Evolutionary conservation across 1,140 invertebrate species (phyloP).

Genomic region (Camponotus vicinus): DNA sequence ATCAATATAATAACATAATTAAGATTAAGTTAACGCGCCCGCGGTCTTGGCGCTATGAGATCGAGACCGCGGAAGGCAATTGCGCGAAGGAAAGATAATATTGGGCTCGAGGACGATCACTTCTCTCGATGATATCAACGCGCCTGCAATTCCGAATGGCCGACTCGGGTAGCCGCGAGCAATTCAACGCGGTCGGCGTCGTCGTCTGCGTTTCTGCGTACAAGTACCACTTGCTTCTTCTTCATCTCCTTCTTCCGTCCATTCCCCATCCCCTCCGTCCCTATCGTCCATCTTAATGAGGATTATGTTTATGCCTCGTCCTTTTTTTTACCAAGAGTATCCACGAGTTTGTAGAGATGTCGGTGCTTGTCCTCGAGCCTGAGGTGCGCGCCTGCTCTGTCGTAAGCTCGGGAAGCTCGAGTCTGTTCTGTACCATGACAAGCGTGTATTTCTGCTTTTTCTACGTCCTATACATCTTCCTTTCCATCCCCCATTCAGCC

Average conservation of each 20-base stretch:
- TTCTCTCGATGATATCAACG: conserved; percentile 56
- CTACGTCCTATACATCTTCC: conserved; percentile 46
- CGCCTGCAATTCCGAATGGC: conserved; percentile 43
- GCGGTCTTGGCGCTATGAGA: conserved; percentile 45
- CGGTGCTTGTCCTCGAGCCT: conserved; percentile 85
- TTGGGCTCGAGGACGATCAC: conserved; percentile 86
- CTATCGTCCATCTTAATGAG: conserved; percentile 74
- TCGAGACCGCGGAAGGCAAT: conserved; percentile 49
- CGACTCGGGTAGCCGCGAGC: conserved; percentile 55
- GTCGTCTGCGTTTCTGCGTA: conserved; percentile 42
- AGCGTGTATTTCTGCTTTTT: conserved; percentile 70
- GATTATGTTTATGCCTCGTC: conserved; percentile 77
- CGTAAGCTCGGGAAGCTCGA: conserved; percentile 83
- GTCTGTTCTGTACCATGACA: conserved; percentile 85
- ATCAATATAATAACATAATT: conserved; percentile 71
- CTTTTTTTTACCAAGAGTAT: conserved; percentile 66
- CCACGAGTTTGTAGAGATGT: conserved; percentile 72
- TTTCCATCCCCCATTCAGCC: background rate
- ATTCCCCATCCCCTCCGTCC: background rate
- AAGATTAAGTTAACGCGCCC: conserved; percentile 68
- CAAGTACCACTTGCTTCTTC: conserved; percentile 58
- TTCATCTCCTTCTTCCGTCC: background rate
- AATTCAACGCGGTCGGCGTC: conserved; percentile 55
- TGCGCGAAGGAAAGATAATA: conserved; percentile 77
- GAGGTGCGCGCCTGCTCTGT: conserved; percentile 83